Conservation (phyloP, 1,140 invertebrate species). For the Drosophila sulfurigaster region DNA sequence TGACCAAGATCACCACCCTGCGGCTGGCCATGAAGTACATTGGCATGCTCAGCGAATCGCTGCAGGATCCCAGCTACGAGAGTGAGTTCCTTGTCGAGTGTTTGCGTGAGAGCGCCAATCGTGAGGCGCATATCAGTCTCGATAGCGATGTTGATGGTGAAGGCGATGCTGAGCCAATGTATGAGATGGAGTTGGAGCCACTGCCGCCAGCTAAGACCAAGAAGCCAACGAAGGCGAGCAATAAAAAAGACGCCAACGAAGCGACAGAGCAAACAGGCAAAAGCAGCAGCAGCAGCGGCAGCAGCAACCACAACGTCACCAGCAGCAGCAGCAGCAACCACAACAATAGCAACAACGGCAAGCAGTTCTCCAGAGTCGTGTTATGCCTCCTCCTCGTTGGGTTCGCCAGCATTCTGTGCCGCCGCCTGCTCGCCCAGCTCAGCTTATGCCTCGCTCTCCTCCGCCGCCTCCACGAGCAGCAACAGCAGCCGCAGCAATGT, state of each 20-base stretch:
- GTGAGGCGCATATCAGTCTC: conserved; percentile 51
- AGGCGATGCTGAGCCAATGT: conserved; percentile 7
- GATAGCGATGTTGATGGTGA: conserved; percentile 41
- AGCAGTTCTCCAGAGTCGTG: conserved; percentile 68
- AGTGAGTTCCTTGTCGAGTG: conserved; percentile 72
- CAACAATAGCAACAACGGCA: conserved; percentile 3
- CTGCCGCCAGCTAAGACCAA: conserved; percentile 35
- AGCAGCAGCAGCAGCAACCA: conserved; percentile 2
- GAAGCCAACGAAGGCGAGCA: conserved; percentile 44
- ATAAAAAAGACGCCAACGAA: conserved; percentile 57
- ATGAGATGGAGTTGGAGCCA: conserved; percentile 16
- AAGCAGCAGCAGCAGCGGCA: neutral
- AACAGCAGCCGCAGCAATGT: conserved; percentile 41
- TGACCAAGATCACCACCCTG: conserved; percentile 96
- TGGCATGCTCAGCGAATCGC: conserved; percentile 86
- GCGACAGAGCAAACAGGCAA: conserved; percentile 30
- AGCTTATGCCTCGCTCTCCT: conserved; percentile 62
- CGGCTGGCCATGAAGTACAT: conserved; percentile 95
- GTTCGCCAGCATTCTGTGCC: conserved; percentile 54
- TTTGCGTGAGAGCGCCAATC: conserved; percentile 61
- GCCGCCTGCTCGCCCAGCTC: conserved; percentile 56
- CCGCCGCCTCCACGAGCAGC: conserved; percentile 51
- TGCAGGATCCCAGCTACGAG: conserved; percentile 75
- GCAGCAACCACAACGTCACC: neutral
- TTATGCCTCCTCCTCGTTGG: conserved; percentile 67